Conservation (phyloP, 2,113 vertebrate genomes). For the Corythoichthys intestinalis region DNA sequence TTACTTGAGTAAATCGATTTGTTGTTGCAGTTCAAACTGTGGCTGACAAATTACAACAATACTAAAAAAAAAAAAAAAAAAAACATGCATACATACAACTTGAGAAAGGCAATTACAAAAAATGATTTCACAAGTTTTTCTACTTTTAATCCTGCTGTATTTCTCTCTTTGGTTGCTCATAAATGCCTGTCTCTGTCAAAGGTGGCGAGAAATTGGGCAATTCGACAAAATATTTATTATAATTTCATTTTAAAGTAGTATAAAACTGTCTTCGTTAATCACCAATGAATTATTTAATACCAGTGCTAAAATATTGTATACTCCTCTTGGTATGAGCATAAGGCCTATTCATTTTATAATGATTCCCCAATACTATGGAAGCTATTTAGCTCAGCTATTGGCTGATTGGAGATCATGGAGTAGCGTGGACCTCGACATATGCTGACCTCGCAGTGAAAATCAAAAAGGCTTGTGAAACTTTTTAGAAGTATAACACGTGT, state of each 20-base stretch:
- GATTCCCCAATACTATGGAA: neutral
- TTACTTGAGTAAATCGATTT: too few relatives aligned
- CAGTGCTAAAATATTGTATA: neutral
- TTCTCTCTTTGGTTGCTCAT: too few relatives aligned
- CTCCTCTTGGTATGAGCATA: neutral
- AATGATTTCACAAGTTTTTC: too few relatives aligned
- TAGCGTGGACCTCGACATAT: constrained; percentile 24
- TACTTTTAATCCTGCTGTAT: too few relatives aligned
- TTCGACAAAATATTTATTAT: neutral
- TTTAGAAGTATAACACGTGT: constrained; percentile 10
- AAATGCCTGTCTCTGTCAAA: too few relatives aligned
- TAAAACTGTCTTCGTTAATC: neutral
- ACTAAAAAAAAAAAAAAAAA: too few relatives aligned
- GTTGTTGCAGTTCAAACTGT: too few relatives aligned
- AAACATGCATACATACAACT: too few relatives aligned
- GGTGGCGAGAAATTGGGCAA: too few relatives aligned
- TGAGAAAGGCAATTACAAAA: too few relatives aligned
- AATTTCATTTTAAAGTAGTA: neutral
- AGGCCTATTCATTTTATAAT: neutral
- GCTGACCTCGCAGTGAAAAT: constrained; percentile 34
- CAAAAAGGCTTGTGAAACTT: constrained; percentile 6
- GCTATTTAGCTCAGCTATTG: neutral
- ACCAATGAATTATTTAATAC: neutral
- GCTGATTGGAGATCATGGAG: neutral
- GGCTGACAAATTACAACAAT: too few relatives aligned